Evolutionary conservation across 2,113 vertebrate genomes (phyloP), one percentile per base, ranked within the genome.

Genomic region (Perca schrenkii): DNA sequence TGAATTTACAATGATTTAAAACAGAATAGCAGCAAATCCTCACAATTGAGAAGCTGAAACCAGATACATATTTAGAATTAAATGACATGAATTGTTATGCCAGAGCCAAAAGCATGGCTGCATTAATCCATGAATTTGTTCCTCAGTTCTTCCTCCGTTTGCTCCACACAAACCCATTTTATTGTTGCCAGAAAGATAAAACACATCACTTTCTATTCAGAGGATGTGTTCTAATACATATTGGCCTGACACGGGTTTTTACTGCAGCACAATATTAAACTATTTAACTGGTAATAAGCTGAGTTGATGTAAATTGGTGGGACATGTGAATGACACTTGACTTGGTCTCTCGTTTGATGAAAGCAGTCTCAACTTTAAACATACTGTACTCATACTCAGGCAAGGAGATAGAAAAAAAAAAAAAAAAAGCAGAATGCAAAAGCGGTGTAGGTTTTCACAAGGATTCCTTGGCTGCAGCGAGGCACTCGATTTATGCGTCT

Each of bases 381-480:
- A 84, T 50, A 82, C 56, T 74, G 65, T 73, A 76, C 43, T 53
- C 58, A 13, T 62, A 49, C 76, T 86, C 74, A 47, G 72, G 49
- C 79, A n/a, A 57, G 65, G 62, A 57, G 70, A 28, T 69, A 43
- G 56, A 3, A 4, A 31, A 31, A 31, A 31, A 31, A 3, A 31
- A 31, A 74, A 62, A 68, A 84, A 49, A 77, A 84, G 69, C 72
- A 79, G 74, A 76, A 88, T 68, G 77, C 46, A 83, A 78, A 77
- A 62, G 65, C 71, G 75, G 87, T 94, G 82, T 93, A 53, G 61
- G 77, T 89, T 95, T 95, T 95, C 93, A 94, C 60, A 46, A 93
- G 91, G 86, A 93, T 94, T 95, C 90, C 88, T 90, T 36, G 47
- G 82, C 88, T 76, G 79, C 82, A 56, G 69, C 8, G 80, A 82